phyloP scores from a whole-genome alignment of 2,113 vertebrate genomes.

The Cynopterus brachyotis region DNA sequence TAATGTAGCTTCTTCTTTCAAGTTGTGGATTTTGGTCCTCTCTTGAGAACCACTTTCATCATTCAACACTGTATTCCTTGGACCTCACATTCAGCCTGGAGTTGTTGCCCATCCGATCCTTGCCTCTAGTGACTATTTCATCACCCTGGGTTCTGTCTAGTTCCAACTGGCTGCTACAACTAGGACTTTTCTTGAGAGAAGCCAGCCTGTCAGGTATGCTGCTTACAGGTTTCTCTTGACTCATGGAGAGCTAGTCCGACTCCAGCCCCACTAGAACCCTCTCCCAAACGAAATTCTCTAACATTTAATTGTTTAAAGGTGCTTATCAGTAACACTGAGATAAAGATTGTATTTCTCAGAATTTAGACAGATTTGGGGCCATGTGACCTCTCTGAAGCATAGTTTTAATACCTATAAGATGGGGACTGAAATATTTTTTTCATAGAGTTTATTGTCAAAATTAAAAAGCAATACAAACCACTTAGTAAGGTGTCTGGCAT shows the following conservation, averaged over 20 bases:
- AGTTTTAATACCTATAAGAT: not conserved
- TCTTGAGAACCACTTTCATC: not conserved
- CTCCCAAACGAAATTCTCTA: not conserved
- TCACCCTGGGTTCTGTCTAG: not conserved
- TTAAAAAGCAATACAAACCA: not conserved
- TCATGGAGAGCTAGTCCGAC: not conserved
- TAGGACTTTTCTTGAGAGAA: not conserved
- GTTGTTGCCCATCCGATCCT: not conserved
- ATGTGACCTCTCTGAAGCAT: not conserved
- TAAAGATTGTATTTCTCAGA: not conserved
- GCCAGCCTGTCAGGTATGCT: not conserved
- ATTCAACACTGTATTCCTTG: not conserved
- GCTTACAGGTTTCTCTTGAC: not conserved
- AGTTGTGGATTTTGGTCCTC: not conserved
- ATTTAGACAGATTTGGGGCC: not conserved
- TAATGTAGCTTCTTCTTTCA: constrained; percentile 29
- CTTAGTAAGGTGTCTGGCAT: not conserved
- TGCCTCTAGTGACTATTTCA: not conserved
- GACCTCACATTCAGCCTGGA: not conserved
- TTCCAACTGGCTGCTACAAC: not conserved
- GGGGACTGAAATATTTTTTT: not conserved
- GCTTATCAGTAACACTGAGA: not conserved
- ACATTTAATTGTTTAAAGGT: not conserved
- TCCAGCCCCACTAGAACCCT: not conserved
- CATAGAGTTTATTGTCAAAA: not conserved